A percentile compares a stretch with the other conserved stretches of the same genome.
These are phyloP conservation scores for Plectropomus leopardus DNA, from an alignment of 2,113 vertebrate species.

Conservation along the genomic window DNA sequence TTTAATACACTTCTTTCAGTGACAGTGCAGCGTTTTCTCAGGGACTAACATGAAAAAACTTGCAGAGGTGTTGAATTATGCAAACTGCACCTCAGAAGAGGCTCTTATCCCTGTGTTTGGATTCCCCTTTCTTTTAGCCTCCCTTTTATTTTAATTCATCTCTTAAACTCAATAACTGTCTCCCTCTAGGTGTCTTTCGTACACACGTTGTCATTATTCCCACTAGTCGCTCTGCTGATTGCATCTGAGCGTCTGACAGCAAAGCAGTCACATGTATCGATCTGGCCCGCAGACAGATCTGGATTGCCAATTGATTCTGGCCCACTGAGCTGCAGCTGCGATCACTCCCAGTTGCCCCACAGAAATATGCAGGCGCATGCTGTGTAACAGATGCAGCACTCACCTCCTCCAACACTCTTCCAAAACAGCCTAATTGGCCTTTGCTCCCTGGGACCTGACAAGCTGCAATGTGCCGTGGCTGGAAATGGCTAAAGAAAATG, in stretches of 20 bases:
- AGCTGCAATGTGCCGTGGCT: neutral
- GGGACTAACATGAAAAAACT: neutral
- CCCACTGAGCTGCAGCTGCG: conserved; percentile 46
- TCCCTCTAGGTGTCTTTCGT: neutral
- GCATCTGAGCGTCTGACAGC: neutral
- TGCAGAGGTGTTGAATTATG: conserved; percentile 11
- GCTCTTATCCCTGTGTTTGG: neutral
- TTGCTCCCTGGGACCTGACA: conserved; percentile 36
- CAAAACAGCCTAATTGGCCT: conserved; percentile 53
- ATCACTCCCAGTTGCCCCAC: conserved; percentile 48
- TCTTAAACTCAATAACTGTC: neutral
- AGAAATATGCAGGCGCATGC: conserved; percentile 48
- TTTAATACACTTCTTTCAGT: conserved; percentile 14
- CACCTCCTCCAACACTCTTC: conserved; percentile 41
- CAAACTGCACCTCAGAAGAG: neutral
- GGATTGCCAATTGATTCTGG: conserved; percentile 28
- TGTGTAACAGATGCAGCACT: conserved; percentile 62
- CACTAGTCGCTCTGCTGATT: neutral
- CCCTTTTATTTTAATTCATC: neutral
- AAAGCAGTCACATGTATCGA: conserved; percentile 38
- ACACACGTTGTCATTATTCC: neutral
- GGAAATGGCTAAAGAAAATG: conserved; percentile 42
- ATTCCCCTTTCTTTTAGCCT: neutral
- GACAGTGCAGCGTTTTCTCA: neutral
- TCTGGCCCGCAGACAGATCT: conserved; percentile 11